Percentiles rank a stretch among this genome's conserved stretches.
phyloP scores from a whole-genome alignment of 2,797 vertebrate species.

The Squalus acanthias region DNA sequence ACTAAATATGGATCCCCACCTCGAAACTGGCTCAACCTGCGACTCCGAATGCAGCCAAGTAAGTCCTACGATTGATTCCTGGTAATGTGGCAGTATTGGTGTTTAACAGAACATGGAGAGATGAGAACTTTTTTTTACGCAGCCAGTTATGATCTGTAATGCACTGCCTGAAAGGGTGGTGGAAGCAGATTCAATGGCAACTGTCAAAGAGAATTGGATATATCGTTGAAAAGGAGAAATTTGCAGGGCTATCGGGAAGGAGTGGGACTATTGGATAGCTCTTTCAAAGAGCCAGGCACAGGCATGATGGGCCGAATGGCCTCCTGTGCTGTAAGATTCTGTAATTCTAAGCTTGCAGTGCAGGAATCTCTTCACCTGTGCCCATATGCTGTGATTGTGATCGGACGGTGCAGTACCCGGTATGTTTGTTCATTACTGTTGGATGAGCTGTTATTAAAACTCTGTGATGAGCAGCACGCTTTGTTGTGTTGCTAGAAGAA shows the following conservation, averaged over 20 bases:
- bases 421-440: not conserved
- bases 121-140: not conserved
- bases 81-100: not conserved
- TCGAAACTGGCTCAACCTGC: constrained; percentile 60
- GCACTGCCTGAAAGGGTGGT: not conserved
- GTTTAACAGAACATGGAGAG: not conserved
- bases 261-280: not conserved
- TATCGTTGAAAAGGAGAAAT: not conserved
- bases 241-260: not conserved
- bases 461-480: not conserved
- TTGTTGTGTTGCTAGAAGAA: not conserved
- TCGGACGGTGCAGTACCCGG: not conserved
- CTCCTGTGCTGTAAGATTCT: not conserved
- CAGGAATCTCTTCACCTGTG: constrained; percentile 55
- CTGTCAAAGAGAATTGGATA: not conserved
- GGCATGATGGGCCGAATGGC: not conserved
- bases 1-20: constrained; percentile 52
- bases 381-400: constrained; percentile 52
- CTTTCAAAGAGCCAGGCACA: not conserved
- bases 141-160: not conserved
- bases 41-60: constrained; percentile 49
- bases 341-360: not conserved
- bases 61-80: constrained; percentile 51
- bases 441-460: not conserved
- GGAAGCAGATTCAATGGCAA: not conserved